A percentile compares a stretch with the other conserved stretches of the same genome.
Evolutionary conservation across 35 echinoderm and acorn worm genomes (phyloP).

Genomic region (Ophiothrix spiculata): DNA sequence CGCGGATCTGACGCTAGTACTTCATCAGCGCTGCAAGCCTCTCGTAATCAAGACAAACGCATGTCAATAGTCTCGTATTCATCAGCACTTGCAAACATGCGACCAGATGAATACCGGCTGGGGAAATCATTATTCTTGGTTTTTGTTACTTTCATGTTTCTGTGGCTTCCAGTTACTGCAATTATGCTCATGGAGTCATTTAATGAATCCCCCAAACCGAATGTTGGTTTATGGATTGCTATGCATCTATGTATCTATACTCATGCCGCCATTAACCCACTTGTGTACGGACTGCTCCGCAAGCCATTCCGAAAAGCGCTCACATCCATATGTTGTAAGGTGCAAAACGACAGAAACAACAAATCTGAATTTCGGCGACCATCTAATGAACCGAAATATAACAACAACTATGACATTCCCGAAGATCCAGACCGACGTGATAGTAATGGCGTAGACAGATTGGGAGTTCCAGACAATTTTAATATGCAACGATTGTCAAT

Average conservation of each 20-base stretch:
- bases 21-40: neutral
- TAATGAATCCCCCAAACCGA: neutral
- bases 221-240: conserved; percentile 18
- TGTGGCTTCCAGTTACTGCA: conserved; percentile 41
- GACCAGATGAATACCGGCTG: conserved; percentile 46
- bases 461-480: neutral
- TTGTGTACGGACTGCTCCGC: conserved; percentile 48
- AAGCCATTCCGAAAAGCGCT: conserved; percentile 26
- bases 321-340: neutral
- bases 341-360: neutral
- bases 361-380: neutral
- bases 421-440: neutral
- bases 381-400: neutral
- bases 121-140: conserved; percentile 49
- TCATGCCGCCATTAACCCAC: conserved; percentile 44
- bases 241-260: conserved; percentile 50
- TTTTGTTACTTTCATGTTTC: conserved; percentile 27
- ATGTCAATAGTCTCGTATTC: conserved; percentile 45
- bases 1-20: conserved; percentile 19
- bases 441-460: neutral
- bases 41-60: neutral
- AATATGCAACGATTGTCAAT: neutral
- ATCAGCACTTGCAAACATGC: conserved; percentile 47
- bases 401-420: neutral
- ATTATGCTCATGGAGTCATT: conserved; percentile 23